These are phyloP conservation scores for Brienomyrus brachyistius DNA, from an alignment of 2,113 vertebrate species.

Conservation along the genomic window DNA sequence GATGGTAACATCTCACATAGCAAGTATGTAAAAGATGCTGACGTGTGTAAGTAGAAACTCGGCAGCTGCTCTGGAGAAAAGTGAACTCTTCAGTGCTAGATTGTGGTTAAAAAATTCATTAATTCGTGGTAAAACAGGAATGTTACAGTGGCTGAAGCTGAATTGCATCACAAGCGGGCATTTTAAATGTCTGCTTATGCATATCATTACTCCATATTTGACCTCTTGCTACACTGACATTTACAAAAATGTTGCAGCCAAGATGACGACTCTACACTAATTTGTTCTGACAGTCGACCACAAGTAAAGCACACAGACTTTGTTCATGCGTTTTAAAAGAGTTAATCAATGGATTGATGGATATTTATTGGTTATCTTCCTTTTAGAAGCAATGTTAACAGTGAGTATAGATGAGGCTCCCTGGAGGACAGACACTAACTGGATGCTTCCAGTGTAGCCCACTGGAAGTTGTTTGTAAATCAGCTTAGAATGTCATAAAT, in stretches of 20 bases:
- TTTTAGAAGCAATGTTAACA: neutral
- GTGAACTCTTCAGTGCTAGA: neutral
- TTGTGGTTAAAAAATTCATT: neutral
- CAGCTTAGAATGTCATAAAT: neutral
- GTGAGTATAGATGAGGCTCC: neutral
- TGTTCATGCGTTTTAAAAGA: neutral
- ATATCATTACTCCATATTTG: constrained; percentile 41
- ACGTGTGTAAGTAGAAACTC: neutral
- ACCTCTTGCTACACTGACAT: neutral
- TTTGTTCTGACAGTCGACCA: neutral
- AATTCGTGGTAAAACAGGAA: constrained; percentile 17
- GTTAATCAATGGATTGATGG: neutral
- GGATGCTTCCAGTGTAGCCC: neutral
- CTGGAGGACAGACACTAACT: neutral
- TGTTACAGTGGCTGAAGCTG: constrained; percentile 31
- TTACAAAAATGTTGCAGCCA: neutral
- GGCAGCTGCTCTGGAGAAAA: neutral
- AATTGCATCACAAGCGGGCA: constrained; percentile 13
- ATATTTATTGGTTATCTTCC: neutral
- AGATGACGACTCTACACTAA: neutral
- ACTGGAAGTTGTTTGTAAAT: neutral
- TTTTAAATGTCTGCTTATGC: constrained; percentile 30
- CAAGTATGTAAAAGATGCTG: neutral
- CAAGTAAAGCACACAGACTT: neutral
- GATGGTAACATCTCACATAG: neutral